Evolutionary conservation across 2,888 invertebrate genomes (phyloP).

Genomic region (Lochmaea capreae): DNA sequence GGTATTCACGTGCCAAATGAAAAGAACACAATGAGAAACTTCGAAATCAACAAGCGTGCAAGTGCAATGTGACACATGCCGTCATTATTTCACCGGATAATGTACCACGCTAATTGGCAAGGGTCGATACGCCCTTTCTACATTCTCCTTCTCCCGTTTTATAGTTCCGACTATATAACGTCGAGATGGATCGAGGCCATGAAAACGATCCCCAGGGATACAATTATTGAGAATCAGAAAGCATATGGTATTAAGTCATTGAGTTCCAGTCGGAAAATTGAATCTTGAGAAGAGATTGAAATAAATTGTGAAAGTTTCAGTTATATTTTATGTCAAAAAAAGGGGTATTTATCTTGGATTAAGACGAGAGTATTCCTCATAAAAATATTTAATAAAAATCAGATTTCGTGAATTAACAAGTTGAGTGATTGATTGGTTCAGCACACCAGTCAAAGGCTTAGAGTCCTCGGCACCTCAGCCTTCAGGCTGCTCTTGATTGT

Average conservation of each 20-base stretch:
- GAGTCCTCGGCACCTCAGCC: too few species aligned
- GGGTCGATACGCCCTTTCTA: slow-evolving; percentile 52
- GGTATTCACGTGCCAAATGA: slow-evolving; percentile 44
- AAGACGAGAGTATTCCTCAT: too few species aligned
- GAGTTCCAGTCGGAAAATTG: slow-evolving; percentile 40
- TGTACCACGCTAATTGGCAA: slow-evolving; percentile 63
- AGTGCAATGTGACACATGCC: slow-evolving; percentile 65
- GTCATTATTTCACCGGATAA: slow-evolving; percentile 64
- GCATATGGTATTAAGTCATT: slow-evolving; percentile 59
- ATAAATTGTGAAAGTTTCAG: not conserved
- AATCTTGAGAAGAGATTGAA: not conserved
- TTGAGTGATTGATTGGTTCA: too few species aligned
- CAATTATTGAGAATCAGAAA: slow-evolving; percentile 60
- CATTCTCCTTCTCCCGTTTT: slow-evolving; percentile 48
- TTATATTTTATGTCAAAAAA: too few species aligned
- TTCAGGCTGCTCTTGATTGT: too few species aligned
- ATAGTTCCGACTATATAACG: slow-evolving; percentile 23
- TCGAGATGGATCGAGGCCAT: slow-evolving; percentile 39
- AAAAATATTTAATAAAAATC: too few species aligned
- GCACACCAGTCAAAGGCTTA: too few species aligned
- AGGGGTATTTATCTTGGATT: too few species aligned
- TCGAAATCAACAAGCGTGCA: slow-evolving; percentile 61
- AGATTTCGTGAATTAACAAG: too few species aligned
- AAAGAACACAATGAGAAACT: slow-evolving; percentile 39
- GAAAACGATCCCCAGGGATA: slow-evolving; percentile 60